Percentiles rank a stretch among this genome's conserved stretches.
These are phyloP conservation scores for Callaeas wilsoni DNA, from an alignment of 2,113 vertebrate genomes.

Conservation along the genomic window DNA sequence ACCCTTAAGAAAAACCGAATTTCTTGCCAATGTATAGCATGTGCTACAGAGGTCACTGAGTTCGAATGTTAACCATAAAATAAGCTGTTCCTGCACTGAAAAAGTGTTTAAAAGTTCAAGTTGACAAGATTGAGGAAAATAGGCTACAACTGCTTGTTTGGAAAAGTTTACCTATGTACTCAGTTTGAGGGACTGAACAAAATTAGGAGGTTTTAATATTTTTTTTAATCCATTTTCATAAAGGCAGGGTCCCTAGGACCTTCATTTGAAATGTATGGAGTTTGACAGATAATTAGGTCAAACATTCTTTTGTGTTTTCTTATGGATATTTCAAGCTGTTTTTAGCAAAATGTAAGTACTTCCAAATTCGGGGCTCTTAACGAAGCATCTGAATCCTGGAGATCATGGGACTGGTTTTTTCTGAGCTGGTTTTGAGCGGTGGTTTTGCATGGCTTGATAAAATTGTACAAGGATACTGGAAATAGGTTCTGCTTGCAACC, in stretches of 20 bases:
- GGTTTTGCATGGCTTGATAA: neutral
- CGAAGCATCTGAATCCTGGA: neutral
- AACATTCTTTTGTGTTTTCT: conserved; percentile 22
- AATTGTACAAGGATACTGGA: neutral
- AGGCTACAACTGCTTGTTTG: neutral
- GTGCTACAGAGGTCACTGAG: neutral
- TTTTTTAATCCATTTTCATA: neutral
- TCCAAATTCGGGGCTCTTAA: neutral
- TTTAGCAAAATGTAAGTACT: neutral
- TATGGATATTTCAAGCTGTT: neutral
- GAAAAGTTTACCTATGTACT: neutral
- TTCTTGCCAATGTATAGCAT: neutral
- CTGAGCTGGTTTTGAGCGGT: neutral
- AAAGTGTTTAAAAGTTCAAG: neutral
- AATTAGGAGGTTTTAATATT: neutral
- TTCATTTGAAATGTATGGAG: neutral
- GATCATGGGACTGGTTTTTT: neutral
- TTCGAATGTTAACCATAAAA: neutral
- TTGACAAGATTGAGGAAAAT: neutral
- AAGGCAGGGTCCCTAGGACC: neutral
- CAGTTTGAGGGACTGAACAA: neutral
- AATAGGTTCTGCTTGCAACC: neutral
- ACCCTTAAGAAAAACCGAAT: neutral
- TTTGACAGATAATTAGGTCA: conserved; percentile 25
- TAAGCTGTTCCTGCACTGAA: neutral